These are phyloP conservation scores for Xiphorhynchus elegans DNA, from an alignment of 2,113 vertebrate species.

Conservation along the genomic window DNA sequence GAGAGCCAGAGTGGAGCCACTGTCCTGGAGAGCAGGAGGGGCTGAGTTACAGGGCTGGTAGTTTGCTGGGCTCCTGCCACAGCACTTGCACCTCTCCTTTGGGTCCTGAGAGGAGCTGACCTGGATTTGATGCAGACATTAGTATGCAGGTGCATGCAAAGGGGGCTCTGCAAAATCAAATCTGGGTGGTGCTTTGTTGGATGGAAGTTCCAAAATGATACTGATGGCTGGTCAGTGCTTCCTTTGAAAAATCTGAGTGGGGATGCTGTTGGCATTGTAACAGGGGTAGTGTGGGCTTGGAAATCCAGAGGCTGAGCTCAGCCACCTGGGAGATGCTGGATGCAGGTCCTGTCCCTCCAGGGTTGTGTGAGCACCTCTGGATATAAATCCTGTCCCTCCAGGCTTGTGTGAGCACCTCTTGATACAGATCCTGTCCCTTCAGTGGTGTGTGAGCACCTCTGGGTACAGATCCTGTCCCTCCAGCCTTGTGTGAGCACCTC, in stretches of 20 bases:
- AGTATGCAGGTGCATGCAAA: neutral
- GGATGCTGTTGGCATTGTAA: neutral
- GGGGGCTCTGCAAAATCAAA: neutral
- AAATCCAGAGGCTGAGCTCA: neutral
- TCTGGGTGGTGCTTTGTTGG: neutral
- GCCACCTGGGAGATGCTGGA: neutral
- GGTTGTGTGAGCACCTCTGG: neutral
- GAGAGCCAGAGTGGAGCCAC: neutral
- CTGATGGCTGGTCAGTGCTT: neutral
- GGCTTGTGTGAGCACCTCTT: neutral
- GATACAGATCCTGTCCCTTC: neutral
- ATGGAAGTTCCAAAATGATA: neutral
- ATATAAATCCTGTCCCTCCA: neutral
- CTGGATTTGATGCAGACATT: neutral
- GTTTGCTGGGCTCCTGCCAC: neutral
- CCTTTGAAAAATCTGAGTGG: neutral
- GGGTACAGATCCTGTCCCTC: neutral
- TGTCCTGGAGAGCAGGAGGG: neutral
- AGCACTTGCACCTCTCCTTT: neutral
- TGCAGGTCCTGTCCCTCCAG: neutral
- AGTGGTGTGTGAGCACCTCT: neutral
- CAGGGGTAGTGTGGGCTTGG: accelerated
- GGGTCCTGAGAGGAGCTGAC: neutral
- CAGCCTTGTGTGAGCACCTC: no score
- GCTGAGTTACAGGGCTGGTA: neutral